phyloP scores from a whole-genome alignment of 2,888 invertebrate species.

The Microctonus hyperodae region DNA sequence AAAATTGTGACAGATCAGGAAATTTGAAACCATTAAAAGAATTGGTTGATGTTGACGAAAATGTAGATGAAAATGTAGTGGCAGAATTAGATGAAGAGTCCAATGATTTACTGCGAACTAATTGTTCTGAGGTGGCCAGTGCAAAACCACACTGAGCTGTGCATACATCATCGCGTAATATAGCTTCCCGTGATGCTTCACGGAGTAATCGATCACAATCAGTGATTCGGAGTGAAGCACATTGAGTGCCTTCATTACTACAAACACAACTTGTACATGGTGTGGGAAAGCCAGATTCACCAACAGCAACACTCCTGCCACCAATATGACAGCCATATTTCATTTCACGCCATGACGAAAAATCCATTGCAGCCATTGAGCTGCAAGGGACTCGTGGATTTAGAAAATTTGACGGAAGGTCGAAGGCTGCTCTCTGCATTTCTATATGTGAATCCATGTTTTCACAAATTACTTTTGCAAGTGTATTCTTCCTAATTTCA shows the following conservation, averaged over 20 bases:
- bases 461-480: slow-evolving; percentile 87
- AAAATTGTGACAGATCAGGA: slow-evolving; percentile 78
- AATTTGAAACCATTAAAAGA: slow-evolving; percentile 74
- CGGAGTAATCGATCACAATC: slow-evolving; percentile 84
- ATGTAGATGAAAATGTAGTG: slow-evolving; percentile 20
- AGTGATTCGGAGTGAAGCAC: slow-evolving; percentile 86
- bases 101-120: slow-evolving; percentile 48
- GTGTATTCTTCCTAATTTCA: slow-evolving; percentile 84
- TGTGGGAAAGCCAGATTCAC: slow-evolving; percentile 86
- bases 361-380: slow-evolving; percentile 80
- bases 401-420: slow-evolving; percentile 89
- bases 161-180: slow-evolving; percentile 86
- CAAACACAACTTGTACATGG: slow-evolving; percentile 92
- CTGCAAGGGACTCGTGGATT: slow-evolving; percentile 88
- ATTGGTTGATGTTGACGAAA: slow-evolving; percentile 42
- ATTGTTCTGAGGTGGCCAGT: slow-evolving; percentile 60
- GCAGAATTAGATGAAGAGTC: slow-evolving; percentile 42
- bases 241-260: slow-evolving; percentile 84
- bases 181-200: slow-evolving; percentile 84
- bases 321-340: slow-evolving; percentile 84
- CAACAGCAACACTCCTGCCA: slow-evolving; percentile 78
- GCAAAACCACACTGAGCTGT: slow-evolving; percentile 87
- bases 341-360: slow-evolving; percentile 85
- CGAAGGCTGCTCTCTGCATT: slow-evolving; percentile 89
- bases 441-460: slow-evolving; percentile 86